Percentiles rank a stretch among this genome's conserved stretches.
Evolutionary conservation across 2,888 invertebrate genomes (phyloP).

Genomic region (Eupithecia centaureata): DNA sequence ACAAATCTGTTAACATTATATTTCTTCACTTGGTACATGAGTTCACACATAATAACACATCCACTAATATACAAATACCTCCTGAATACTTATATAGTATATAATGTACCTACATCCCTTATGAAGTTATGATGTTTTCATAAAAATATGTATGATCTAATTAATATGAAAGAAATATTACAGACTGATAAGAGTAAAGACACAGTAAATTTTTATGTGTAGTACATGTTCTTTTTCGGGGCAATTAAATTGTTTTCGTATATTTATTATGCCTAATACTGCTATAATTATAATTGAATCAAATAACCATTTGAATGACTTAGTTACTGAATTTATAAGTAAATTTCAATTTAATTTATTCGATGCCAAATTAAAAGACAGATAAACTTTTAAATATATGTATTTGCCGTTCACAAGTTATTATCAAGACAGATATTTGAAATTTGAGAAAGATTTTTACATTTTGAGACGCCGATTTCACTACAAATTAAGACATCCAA

Average conservation of each 20-base stretch:
- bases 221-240: too few species aligned
- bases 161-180: too few species aligned
- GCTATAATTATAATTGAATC: neutral
- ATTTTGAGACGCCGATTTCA: conserved; percentile 1
- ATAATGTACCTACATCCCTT: too few species aligned
- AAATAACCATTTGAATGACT: neutral
- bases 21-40: too few species aligned
- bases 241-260: neutral
- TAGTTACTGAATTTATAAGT: neutral
- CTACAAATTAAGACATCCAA: neutral
- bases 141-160: too few species aligned
- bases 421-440: neutral
- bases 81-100: too few species aligned
- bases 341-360: neutral
- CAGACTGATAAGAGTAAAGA: too few species aligned
- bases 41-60: too few species aligned
- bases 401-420: neutral
- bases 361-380: neutral
- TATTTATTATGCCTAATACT: neutral
- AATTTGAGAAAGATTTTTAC: neutral
- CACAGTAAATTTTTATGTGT: neutral
- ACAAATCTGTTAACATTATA: too few species aligned
- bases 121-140: too few species aligned
- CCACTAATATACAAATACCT: too few species aligned
- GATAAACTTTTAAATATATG: neutral